Evolutionary conservation across 2,113 vertebrate genomes (phyloP).

Genomic region (Butorides virescens): DNA sequence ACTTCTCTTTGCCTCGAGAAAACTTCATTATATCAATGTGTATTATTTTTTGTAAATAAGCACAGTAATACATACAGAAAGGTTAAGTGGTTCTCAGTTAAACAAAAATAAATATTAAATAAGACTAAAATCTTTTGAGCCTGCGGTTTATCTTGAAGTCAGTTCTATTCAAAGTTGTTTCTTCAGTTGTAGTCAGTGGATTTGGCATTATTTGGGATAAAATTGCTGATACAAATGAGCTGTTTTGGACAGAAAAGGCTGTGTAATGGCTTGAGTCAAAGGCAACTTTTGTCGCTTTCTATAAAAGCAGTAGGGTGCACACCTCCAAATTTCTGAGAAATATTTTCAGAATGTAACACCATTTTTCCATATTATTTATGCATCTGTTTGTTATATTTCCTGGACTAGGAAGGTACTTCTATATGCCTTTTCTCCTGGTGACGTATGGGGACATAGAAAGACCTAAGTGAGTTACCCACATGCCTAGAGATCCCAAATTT

Average conservation of each 20-base stretch:
- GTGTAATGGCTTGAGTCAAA: neutral
- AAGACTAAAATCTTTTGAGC: neutral
- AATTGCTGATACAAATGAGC: neutral
- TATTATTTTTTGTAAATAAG: neutral
- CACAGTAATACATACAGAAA: neutral
- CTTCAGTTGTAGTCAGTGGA: neutral
- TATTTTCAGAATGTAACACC: neutral
- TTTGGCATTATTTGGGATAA: neutral
- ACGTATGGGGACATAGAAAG: neutral
- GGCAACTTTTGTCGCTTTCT: neutral
- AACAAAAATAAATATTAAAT: neutral
- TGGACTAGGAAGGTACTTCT: neutral
- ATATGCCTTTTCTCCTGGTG: neutral
- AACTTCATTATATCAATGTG: neutral
- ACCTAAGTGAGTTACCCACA: neutral
- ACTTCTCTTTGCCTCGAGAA: neutral
- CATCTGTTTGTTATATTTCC: neutral
- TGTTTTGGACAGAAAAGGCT: neutral
- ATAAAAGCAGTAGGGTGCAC: neutral
- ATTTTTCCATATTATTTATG: neutral
- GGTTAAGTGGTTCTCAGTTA: neutral
- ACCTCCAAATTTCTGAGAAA: neutral
- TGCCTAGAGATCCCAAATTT: neutral
- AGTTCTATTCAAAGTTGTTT: neutral
- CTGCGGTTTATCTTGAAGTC: neutral